Evolutionary conservation across 2,113 vertebrate species (phyloP).

Genomic region (Myrmecobius fasciatus): DNA sequence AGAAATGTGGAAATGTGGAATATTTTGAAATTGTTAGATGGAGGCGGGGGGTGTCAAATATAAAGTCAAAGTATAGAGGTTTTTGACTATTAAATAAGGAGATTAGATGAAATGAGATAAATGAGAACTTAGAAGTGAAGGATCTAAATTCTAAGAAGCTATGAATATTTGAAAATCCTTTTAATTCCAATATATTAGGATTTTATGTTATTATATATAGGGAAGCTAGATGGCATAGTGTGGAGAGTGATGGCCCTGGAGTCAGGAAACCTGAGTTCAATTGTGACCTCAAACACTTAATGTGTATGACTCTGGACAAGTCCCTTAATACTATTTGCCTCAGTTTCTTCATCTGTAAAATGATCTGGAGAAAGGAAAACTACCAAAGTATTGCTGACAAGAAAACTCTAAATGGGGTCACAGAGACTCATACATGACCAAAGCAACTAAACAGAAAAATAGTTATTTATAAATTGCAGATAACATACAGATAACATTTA

Average conservation of each 20-base stretch:
- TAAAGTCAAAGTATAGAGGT: background rate
- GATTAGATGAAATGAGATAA: background rate
- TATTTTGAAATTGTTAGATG: background rate
- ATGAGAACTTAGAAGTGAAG: background rate
- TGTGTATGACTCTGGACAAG: background rate
- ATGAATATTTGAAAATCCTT: background rate
- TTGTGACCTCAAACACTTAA: background rate
- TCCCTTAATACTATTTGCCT: background rate
- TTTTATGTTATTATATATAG: background rate
- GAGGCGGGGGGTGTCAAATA: background rate
- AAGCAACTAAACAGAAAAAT: background rate
- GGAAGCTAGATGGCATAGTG: background rate
- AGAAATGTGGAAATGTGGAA: background rate
- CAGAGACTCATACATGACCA: background rate
- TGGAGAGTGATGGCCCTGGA: background rate
- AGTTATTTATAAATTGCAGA: background rate
- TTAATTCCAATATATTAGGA: background rate
- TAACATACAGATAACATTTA: background rate
- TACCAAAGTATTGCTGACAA: background rate
- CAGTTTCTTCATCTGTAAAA: background rate
- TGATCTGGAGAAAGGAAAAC: background rate
- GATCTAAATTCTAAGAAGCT: background rate
- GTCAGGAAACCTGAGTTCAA: background rate
- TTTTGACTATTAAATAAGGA: background rate
- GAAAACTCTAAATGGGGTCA: background rate